phyloP scores from a whole-genome alignment of 2,113 vertebrate genomes.

The Bujurquina vittata region DNA sequence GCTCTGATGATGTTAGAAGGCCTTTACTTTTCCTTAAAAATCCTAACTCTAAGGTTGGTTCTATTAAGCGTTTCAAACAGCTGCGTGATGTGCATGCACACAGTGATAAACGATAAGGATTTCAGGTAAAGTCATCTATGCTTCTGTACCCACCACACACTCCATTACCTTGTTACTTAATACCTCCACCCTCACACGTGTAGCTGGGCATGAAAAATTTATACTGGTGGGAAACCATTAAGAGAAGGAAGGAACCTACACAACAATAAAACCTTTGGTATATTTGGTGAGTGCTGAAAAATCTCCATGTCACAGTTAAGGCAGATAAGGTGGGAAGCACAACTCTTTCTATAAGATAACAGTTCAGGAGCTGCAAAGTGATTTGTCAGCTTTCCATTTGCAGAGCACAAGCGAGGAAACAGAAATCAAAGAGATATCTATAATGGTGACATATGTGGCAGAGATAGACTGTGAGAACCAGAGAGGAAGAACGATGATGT shows the following conservation, averaged over 20 bases:
- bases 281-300: background rate
- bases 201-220: slow-evolving; percentile 52
- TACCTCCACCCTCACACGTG: slow-evolving; percentile 28
- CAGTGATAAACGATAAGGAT: slow-evolving; percentile 16
- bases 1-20: slow-evolving; percentile 2
- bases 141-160: slow-evolving; percentile 3
- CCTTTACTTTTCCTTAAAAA: background rate
- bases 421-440: slow-evolving; percentile 22
- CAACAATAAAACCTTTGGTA: background rate
- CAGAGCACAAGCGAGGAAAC: background rate
- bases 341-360: background rate
- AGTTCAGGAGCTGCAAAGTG: background rate
- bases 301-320: background rate
- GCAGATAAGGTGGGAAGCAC: background rate
- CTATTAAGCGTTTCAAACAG: background rate
- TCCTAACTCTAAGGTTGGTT: background rate
- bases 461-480: background rate
- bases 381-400: slow-evolving; percentile 10
- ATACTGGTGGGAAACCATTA: slow-evolving; percentile 65
- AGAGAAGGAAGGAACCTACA: background rate
- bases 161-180: slow-evolving; percentile 55
- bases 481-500: background rate
- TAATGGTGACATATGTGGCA: background rate
- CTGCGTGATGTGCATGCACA: background rate
- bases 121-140: slow-evolving; percentile 16